Evolutionary conservation across 64 coral and sea anemone species (phyloP).

Genomic region (Trachythela sp.): DNA sequence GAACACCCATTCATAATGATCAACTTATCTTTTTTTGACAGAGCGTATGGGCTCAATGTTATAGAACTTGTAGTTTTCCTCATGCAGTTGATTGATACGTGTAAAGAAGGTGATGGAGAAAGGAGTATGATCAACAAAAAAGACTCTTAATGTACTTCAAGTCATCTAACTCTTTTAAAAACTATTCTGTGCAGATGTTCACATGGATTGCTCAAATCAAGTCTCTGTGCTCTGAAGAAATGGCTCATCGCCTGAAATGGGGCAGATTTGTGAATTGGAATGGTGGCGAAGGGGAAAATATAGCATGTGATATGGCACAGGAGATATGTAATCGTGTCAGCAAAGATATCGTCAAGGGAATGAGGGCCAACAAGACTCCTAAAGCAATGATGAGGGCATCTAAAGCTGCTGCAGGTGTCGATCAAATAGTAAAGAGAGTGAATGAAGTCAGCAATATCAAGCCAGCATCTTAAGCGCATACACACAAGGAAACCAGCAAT

Average conservation of each 20-base stretch:
- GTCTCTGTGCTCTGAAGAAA: constrained; percentile 22
- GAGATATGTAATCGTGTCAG: constrained; percentile 29
- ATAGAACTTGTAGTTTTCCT: neutral
- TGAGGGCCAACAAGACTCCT: constrained; percentile 57
- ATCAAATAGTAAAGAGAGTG: neutral
- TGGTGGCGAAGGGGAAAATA: constrained; percentile 29
- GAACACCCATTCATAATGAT: too few species aligned
- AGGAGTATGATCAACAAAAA: too few species aligned
- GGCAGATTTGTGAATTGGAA: constrained; percentile 30
- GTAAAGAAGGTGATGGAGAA: too few species aligned
- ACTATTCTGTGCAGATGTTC: constrained; percentile 45
- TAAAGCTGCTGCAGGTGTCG: neutral
- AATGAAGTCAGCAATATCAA: neutral
- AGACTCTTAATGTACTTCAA: constrained; percentile 37
- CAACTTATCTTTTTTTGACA: neutral
- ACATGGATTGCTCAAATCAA: constrained; percentile 36
- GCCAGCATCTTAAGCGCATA: neutral
- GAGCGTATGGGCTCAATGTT: neutral
- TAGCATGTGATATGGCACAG: constrained; percentile 37
- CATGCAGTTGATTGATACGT: too few species aligned
- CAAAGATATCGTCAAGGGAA: constrained; percentile 43
- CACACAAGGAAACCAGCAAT: neutral
- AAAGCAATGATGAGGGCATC: neutral
- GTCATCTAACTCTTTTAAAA: constrained; percentile 33
- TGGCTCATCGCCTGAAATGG: constrained; percentile 33